Conservation (phyloP, 2,888 invertebrate species). For the Neocrepidodera transversa region DNA sequence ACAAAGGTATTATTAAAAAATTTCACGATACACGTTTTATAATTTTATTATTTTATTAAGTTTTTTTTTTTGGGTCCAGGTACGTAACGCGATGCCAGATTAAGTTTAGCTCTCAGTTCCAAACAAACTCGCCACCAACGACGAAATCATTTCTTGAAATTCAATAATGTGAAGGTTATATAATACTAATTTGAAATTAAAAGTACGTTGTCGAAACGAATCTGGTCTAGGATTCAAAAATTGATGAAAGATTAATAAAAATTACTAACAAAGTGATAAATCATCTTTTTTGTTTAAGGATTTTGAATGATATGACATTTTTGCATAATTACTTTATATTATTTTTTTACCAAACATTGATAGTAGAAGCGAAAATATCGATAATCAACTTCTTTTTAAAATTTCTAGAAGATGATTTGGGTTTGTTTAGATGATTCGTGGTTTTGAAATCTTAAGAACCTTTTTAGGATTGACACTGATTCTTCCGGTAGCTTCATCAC, state of each 20-base stretch:
- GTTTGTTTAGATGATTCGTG: conserved; percentile 21
- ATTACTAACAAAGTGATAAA: too few relatives aligned
- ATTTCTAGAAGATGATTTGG: conserved; percentile 1
- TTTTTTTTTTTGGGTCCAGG: conserved; percentile 14
- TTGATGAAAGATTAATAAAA: too few relatives aligned
- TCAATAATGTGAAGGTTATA: too few relatives aligned
- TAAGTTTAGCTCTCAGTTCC: not conserved
- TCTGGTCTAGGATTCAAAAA: too few relatives aligned
- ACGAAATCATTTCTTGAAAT: conserved; percentile 14
- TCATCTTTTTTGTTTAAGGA: too few relatives aligned
- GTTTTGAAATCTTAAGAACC: conserved; percentile 7
- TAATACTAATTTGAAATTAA: too few relatives aligned
- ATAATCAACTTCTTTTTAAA: not conserved
- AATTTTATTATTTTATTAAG: conserved; percentile 7
- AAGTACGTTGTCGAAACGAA: too few relatives aligned
- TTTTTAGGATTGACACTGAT: not conserved
- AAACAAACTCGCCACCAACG: conserved; percentile 20
- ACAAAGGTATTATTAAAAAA: conserved; percentile 16
- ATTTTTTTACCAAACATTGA: not conserved
- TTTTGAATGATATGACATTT: not conserved
- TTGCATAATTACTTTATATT: not conserved
- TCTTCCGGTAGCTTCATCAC: conserved; percentile 14
- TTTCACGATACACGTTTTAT: conserved; percentile 6
- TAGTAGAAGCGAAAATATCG: not conserved
- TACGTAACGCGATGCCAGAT: conserved; percentile 11